These are phyloP conservation scores for Lordiphosa stackelbergi DNA, from an alignment of 1,140 invertebrate species.

Conservation along the genomic window DNA sequence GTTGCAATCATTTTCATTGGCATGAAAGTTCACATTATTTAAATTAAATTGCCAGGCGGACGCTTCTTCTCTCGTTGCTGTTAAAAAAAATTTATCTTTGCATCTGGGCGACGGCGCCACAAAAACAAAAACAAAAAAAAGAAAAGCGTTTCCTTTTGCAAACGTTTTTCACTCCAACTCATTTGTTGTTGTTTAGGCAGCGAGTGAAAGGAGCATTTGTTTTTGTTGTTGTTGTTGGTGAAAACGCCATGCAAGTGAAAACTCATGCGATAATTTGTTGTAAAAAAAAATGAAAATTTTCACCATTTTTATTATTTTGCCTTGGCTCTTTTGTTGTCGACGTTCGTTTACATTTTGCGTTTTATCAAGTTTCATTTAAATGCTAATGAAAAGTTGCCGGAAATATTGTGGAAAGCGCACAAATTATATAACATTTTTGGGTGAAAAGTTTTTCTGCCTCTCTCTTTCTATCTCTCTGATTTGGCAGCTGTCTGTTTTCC, in stretches of 20 bases:
- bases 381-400: conserved; percentile 73
- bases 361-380: conserved; percentile 74
- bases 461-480: neutral
- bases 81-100: conserved; percentile 55
- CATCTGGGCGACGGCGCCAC: conserved; percentile 35
- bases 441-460: conserved; percentile 29
- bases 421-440: conserved; percentile 63
- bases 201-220: conserved; percentile 70
- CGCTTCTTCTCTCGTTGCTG: conserved; percentile 26
- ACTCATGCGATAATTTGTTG: conserved; percentile 75
- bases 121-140: conserved; percentile 34
- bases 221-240: conserved; percentile 49
- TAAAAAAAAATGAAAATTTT: conserved; percentile 72
- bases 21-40: conserved; percentile 75
- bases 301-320: conserved; percentile 56
- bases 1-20: conserved; percentile 72
- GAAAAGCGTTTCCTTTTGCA: conserved; percentile 73
- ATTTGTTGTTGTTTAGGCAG: conserved; percentile 55
- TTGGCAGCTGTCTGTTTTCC: conserved; percentile 29
- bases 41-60: conserved; percentile 66
- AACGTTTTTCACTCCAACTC: conserved; percentile 67
- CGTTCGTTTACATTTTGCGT: conserved; percentile 5
- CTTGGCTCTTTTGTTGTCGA: conserved; percentile 24
- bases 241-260: conserved; percentile 64
- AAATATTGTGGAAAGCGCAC: conserved; percentile 58